Percentiles rank a stretch among this genome's conserved stretches.
Conservation (phyloP, 1,140 invertebrate species). For the Pseudomyrmex sp. region DNA sequence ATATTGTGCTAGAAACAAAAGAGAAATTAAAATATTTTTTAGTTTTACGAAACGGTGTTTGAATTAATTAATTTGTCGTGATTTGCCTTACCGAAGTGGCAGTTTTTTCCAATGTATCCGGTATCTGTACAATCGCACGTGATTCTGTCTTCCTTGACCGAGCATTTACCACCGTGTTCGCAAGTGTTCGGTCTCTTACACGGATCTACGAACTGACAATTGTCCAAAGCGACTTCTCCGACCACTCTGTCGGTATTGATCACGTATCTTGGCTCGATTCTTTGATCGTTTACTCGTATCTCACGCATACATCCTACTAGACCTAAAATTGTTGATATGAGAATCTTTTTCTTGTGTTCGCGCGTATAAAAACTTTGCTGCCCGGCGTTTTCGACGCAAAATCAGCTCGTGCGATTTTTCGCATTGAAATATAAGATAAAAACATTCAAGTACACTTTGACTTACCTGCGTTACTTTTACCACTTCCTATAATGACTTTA, state of each 20-base stretch:
- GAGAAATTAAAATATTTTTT: conserved; percentile 12
- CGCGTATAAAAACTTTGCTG: conserved; percentile 5
- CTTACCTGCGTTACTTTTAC: conserved; percentile 86
- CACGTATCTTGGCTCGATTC: conserved; percentile 88
- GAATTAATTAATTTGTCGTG: not conserved
- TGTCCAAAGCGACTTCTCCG: conserved; percentile 95
- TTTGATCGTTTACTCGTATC: conserved; percentile 91
- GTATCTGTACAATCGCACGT: conserved; percentile 95
- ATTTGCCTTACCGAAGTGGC: conserved; percentile 91
- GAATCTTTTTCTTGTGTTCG: not conserved
- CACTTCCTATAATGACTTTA: conserved; percentile 91
- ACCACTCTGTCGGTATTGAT: conserved; percentile 92
- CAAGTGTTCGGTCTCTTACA: conserved; percentile 95
- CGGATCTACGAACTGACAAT: conserved; percentile 95
- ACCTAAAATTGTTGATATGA: conserved; percentile 84
- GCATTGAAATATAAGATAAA: too few relatives aligned
- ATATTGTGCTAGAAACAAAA: conserved; percentile 88
- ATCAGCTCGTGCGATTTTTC: too few relatives aligned
- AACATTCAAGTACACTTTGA: not conserved
- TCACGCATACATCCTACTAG: conserved; percentile 96
- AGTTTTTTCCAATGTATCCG: conserved; percentile 95
- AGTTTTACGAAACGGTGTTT: not conserved
- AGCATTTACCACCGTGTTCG: conserved; percentile 95
- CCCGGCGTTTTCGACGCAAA: too few relatives aligned
- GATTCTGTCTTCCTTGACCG: conserved; percentile 94